A percentile compares a stretch with the other conserved stretches of the same genome.
These are phyloP conservation scores for Halocynthia aurantium DNA, from an alignment of 23 tunicate genomes.

Conservation along the genomic window DNA sequence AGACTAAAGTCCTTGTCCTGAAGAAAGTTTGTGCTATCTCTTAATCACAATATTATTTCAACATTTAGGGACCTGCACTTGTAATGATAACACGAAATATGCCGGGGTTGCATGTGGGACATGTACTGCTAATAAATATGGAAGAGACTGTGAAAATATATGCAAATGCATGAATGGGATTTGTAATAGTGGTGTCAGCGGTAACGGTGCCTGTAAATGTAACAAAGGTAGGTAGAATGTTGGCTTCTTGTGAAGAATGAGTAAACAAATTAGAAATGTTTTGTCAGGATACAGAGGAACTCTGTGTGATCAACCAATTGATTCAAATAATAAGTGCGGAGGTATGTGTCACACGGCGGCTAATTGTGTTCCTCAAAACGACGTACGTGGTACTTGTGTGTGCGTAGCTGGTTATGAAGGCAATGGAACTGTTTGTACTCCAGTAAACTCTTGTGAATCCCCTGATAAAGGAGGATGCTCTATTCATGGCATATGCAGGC, in stretches of 20 bases:
- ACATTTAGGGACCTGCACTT: slow-evolving; percentile 56
- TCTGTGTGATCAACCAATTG: slow-evolving; percentile 31
- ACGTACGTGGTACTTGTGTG: slow-evolving; percentile 19
- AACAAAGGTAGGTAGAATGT: slow-evolving; percentile 26
- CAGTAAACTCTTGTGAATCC: slow-evolving; percentile 51
- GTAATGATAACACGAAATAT: slow-evolving; percentile 22
- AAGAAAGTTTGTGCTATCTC: no score
- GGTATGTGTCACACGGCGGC: slow-evolving; percentile 65
- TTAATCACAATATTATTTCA: no score
- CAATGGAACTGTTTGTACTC: slow-evolving; percentile 39
- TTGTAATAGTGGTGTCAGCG: slow-evolving; percentile 54
- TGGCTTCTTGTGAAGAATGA: not conserved
- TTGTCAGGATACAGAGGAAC: slow-evolving; percentile 49
- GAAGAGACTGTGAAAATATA: slow-evolving; percentile 32
- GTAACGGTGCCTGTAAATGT: slow-evolving; percentile 61
- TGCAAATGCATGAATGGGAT: slow-evolving; percentile 69
- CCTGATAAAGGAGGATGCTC: slow-evolving; percentile 28
- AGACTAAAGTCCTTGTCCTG: no score
- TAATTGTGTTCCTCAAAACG: slow-evolving; percentile 7
- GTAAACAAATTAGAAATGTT: no score
- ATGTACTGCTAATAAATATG: slow-evolving; percentile 43
- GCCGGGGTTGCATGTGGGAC: slow-evolving; percentile 76
- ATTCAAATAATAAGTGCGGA: slow-evolving; percentile 35
- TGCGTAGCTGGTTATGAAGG: slow-evolving; percentile 65
- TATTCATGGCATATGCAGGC: slow-evolving; percentile 44